A percentile compares a stretch with the other conserved stretches of the same genome.
phyloP scores from a whole-genome alignment of 2,113 vertebrate species.

The Pelecanoides urinatrix region DNA sequence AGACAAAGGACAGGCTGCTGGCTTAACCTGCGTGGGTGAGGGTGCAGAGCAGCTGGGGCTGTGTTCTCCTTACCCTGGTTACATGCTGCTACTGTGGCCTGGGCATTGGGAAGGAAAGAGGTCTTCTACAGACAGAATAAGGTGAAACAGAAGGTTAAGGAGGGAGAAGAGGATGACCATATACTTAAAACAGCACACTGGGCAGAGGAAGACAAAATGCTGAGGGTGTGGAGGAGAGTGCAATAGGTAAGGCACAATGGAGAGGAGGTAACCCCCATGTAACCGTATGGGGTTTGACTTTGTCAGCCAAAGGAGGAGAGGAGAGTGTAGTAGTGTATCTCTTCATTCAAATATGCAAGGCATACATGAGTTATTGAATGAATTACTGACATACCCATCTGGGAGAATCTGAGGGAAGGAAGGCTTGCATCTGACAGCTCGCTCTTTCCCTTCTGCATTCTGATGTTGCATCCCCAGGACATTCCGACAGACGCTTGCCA shows the following conservation, averaged over 20 bases:
- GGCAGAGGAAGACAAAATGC: not conserved
- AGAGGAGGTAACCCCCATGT: not conserved
- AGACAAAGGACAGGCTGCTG: not conserved
- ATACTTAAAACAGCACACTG: not conserved
- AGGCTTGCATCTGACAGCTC: not conserved
- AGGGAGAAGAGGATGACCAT: not conserved
- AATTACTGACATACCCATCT: not conserved
- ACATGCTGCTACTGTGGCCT: not conserved
- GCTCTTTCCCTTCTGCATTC: not conserved
- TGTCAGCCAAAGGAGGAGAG: not conserved
- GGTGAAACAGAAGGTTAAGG: not conserved
- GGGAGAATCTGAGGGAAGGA: not conserved
- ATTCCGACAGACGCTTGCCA: rapidly evolving
- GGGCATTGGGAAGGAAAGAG: not conserved
- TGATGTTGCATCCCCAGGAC: not conserved
- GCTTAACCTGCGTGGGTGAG: not conserved
- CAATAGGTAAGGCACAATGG: not conserved
- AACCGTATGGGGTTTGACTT: not conserved
- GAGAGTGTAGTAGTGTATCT: not conserved
- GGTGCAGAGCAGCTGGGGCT: rapidly evolving
- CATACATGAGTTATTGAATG: not conserved
- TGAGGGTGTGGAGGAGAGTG: not conserved
- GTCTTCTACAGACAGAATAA: not conserved
- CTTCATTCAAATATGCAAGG: not conserved
- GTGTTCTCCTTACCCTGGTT: not conserved